Evolutionary conservation across 2,113 vertebrate genomes (phyloP).

Genomic region (Megaceryle torquata): DNA sequence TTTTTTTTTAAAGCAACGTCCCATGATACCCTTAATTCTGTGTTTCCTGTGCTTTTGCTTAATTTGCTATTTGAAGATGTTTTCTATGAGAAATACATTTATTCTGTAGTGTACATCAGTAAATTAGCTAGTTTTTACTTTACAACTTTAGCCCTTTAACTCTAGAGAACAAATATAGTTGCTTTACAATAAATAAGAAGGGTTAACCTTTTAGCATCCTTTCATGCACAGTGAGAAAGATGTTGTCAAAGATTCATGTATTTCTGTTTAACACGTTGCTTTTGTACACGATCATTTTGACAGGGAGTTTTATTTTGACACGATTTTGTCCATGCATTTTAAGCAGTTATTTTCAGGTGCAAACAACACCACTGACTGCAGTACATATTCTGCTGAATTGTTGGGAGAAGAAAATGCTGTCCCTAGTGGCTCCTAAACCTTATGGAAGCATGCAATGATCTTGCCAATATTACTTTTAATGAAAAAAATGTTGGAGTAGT

Average conservation of each 20-base stretch:
- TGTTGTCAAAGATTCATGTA: neutral
- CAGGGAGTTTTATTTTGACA: neutral
- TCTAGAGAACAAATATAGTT: neutral
- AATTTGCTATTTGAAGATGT: conserved; percentile 54
- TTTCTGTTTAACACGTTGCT: neutral
- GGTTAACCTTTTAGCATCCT: neutral
- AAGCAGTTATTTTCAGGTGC: neutral
- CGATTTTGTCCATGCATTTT: neutral
- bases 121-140: neutral
- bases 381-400: neutral
- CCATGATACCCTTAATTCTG: conserved; percentile 56
- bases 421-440: conserved; percentile 15
- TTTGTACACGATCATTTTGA: neutral
- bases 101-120: neutral
- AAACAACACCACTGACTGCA: neutral
- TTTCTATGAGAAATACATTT: conserved; percentile 8
- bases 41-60: conserved; percentile 51
- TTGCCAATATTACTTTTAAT: conserved; percentile 29
- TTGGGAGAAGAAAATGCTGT: neutral
- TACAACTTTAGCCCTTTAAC: neutral
- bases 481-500: neutral
- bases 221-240: neutral
- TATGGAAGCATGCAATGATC: neutral
- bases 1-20: conserved; percentile 27
- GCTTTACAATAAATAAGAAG: neutral